A percentile compares a stretch with the other conserved stretches of the same genome.
Evolutionary conservation across 2,113 vertebrate genomes (phyloP).

Genomic region (Cottus gobio): DNA sequence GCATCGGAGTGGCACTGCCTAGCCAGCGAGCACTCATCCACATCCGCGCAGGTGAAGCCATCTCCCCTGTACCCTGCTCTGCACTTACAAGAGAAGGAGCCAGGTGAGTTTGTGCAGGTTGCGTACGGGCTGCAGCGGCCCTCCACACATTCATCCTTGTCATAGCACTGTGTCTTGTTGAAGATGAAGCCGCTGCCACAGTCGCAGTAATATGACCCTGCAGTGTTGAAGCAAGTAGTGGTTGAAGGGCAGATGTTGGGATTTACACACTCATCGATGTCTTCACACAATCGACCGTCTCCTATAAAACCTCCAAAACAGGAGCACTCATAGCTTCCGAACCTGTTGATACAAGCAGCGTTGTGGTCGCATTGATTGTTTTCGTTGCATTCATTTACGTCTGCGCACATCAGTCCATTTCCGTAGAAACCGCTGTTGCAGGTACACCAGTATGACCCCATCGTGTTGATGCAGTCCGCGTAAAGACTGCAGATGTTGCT

Average conservation of each 20-base stretch:
- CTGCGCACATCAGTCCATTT: slow-evolving; percentile 82
- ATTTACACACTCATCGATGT: slow-evolving; percentile 82
- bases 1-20: slow-evolving; percentile 79
- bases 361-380: slow-evolving; percentile 75
- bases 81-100: slow-evolving; percentile 83
- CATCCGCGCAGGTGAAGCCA: slow-evolving; percentile 80
- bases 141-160: slow-evolving; percentile 81
- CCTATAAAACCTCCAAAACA: slow-evolving; percentile 81
- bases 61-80: slow-evolving; percentile 79
- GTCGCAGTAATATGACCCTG: slow-evolving; percentile 82
- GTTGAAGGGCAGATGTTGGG: slow-evolving; percentile 72
- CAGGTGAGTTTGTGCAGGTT: slow-evolving; percentile 79
- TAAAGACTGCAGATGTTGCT: slow-evolving; percentile 78
- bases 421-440: slow-evolving; percentile 82
- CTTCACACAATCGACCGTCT: slow-evolving; percentile 77
- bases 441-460: slow-evolving; percentile 80
- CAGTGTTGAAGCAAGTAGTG: slow-evolving; percentile 81
- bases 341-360: slow-evolving; percentile 81
- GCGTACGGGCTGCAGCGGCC: slow-evolving; percentile 77
- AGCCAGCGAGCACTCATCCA: slow-evolving; percentile 78
- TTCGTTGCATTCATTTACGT: slow-evolving; percentile 84
- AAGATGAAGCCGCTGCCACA: slow-evolving; percentile 81
- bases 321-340: slow-evolving; percentile 82
- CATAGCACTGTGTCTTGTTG: slow-evolving; percentile 75
- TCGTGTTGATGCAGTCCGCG: slow-evolving; percentile 78